A percentile compares a stretch with the other conserved stretches of the same genome.
These are phyloP conservation scores for Orientallactaga sibirica DNA, from an alignment of 2,797 vertebrate genomes.

Conservation along the genomic window DNA sequence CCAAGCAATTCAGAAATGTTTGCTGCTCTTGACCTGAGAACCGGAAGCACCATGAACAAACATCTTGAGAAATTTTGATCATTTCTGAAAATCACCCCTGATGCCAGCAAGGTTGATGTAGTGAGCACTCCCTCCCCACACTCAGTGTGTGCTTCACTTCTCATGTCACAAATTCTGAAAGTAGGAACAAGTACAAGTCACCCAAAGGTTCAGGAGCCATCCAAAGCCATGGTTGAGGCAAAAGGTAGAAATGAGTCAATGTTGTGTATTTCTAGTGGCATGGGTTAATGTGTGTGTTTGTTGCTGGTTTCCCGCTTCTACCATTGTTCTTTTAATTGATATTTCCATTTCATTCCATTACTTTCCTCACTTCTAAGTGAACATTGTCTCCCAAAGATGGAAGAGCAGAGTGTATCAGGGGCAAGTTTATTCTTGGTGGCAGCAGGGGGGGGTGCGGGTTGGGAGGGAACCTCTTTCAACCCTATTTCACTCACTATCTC, in stretches of 20 bases:
- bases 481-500: not conserved
- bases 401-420: not conserved
- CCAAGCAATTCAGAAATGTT: not conserved
- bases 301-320: not conserved
- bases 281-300: not conserved
- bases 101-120: not conserved
- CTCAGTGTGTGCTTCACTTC: constrained; percentile 35
- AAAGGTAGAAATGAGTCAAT: not conserved
- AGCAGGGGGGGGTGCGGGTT: no score
- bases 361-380: not conserved
- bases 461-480: not conserved
- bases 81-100: constrained; percentile 1
- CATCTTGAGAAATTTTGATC: not conserved
- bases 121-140: not conserved
- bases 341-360: not conserved
- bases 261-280: not conserved
- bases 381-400: not conserved
- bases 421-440: not conserved
- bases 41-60: not conserved
- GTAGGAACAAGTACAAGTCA: constrained; percentile 32
- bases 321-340: not conserved
- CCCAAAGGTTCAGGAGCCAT: constrained; percentile 12
- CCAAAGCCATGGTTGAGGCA: not conserved
- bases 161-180: constrained; percentile 41
- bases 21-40: not conserved